These are phyloP conservation scores for Troides oblongomaculatus DNA, from an alignment of 2,888 invertebrate genomes.

Conservation along the genomic window DNA sequence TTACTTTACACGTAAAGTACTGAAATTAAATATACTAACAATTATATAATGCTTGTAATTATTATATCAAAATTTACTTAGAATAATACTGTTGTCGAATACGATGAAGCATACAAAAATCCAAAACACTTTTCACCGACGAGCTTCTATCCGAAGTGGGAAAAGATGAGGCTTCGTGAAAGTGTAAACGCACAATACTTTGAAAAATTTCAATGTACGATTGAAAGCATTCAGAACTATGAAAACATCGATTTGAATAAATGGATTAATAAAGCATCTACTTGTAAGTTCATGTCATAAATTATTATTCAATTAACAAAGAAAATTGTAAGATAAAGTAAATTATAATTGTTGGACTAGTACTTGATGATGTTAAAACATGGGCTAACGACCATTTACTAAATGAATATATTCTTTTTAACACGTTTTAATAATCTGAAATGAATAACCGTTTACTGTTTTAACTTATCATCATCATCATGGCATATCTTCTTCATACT, in stretches of 20 bases:
- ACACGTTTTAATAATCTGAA: too few species aligned
- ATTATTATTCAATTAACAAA: neutral
- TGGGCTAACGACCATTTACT: too few species aligned
- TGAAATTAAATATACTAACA: too few species aligned
- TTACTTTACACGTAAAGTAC: too few species aligned
- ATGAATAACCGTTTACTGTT: too few species aligned
- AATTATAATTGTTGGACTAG: neutral
- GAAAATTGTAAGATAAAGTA: neutral
- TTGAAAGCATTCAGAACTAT: constrained; percentile 51
- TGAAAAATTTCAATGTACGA: constrained; percentile 44
- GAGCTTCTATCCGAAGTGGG: constrained; percentile 62
- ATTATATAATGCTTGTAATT: too few species aligned
- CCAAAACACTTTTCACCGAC: constrained; percentile 45
- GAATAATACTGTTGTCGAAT: constrained; percentile 47
- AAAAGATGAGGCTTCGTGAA: constrained; percentile 48
- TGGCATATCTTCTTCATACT: too few species aligned
- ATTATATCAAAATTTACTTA: constrained; percentile 33
- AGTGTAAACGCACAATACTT: constrained; percentile 49
- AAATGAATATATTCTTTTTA: too few species aligned
- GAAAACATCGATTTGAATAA: constrained; percentile 46
- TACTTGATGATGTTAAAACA: too few species aligned
- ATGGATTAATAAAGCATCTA: constrained; percentile 5
- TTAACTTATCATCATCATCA: too few species aligned
- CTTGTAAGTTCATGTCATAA: neutral
- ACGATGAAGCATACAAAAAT: constrained; percentile 44